These are phyloP conservation scores for Umimayanthus chanpuru DNA, from an alignment of 92 coral and sea anemone genomes.

Conservation along the genomic window DNA sequence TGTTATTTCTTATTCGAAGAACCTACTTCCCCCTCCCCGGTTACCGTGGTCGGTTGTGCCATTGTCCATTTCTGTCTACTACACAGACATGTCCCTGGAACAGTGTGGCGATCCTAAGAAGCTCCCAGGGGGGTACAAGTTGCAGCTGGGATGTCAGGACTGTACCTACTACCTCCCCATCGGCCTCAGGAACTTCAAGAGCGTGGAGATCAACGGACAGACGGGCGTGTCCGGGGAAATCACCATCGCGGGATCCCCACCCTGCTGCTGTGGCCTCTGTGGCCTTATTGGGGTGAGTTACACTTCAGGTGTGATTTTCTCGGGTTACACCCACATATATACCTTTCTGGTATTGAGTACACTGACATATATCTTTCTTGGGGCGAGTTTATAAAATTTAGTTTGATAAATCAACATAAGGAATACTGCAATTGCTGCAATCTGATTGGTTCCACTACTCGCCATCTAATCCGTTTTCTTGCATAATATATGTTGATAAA, in stretches of 20 bases:
- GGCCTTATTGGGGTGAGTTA: constrained; percentile 73
- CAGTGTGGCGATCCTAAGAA: constrained; percentile 76
- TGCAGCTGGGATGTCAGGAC: constrained; percentile 63
- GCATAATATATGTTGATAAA: too few species aligned
- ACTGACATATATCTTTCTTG: background rate
- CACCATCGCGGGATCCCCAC: constrained; percentile 53
- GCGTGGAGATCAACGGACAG: constrained; percentile 80
- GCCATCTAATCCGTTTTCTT: too few species aligned
- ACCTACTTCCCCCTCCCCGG: too few species aligned
- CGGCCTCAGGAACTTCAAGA: constrained; percentile 71
- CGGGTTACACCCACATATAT: background rate
- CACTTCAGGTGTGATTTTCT: background rate
- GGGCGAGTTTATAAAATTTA: too few species aligned
- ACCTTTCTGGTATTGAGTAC: background rate
- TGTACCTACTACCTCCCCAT: constrained; percentile 80
- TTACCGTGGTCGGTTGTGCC: background rate
- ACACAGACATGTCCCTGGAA: constrained; percentile 60
- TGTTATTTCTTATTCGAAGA: too few species aligned
- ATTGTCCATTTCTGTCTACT: background rate
- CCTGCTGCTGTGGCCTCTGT: constrained; percentile 69
- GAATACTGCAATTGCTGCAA: too few species aligned
- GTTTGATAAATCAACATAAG: too few species aligned
- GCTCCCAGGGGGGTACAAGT: constrained; percentile 79
- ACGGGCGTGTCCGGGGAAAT: constrained; percentile 76
- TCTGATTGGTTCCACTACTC: too few species aligned